These are phyloP conservation scores for Oreotrochilus melanogaster DNA, from an alignment of 2,113 vertebrate genomes.

Conservation along the genomic window DNA sequence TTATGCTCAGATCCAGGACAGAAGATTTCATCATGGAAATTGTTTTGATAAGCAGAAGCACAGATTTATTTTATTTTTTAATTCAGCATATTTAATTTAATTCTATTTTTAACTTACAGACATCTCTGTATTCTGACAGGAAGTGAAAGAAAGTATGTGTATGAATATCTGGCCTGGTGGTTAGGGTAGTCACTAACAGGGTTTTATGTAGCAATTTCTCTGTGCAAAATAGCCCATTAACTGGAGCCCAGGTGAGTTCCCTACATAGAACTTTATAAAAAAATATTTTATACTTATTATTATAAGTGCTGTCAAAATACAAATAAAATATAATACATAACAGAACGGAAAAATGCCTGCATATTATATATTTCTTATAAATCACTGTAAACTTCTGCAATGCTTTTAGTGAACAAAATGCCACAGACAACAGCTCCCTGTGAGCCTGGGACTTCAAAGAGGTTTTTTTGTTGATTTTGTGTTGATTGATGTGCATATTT, in stretches of 20 bases:
- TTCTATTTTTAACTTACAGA: background rate
- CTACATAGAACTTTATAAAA: background rate
- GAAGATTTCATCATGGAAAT: rapidly evolving
- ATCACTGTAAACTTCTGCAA: background rate
- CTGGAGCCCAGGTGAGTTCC: background rate
- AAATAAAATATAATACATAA: background rate
- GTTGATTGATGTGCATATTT: background rate
- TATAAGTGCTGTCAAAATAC: background rate
- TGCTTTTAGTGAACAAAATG: background rate
- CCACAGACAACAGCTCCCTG: background rate
- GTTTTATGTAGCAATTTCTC: background rate
- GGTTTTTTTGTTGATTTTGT: background rate
- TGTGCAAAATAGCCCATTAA: background rate
- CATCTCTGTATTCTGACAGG: background rate
- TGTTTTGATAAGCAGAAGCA: background rate
- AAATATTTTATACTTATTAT: background rate
- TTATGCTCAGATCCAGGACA: background rate
- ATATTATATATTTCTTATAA: background rate
- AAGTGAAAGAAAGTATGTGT: background rate
- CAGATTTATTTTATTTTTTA: background rate
- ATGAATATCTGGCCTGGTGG: background rate
- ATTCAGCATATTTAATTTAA: background rate
- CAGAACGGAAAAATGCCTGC: background rate
- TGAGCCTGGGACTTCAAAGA: background rate
- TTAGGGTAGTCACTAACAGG: background rate